Conservation (phyloP, 2,888 invertebrate species). For the Tromatobia lineatoria region DNA sequence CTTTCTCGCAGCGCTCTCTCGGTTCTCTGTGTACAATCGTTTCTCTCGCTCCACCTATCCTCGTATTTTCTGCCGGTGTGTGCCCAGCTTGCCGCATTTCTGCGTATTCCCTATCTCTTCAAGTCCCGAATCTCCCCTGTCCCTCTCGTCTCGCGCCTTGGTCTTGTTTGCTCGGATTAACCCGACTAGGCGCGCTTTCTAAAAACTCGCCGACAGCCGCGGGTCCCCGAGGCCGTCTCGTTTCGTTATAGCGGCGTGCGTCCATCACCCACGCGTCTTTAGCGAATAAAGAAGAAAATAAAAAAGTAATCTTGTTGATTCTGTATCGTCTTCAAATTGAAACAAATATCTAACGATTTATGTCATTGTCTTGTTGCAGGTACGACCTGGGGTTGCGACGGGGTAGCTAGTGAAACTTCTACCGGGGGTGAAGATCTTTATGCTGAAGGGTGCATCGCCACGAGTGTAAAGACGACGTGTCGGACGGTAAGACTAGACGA, state of each 20-base stretch:
- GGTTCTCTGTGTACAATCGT: constrained; percentile 52
- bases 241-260: constrained; percentile 16
- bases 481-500: constrained; percentile 62
- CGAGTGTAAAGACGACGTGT: constrained; percentile 47
- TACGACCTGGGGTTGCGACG: constrained; percentile 84
- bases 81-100: constrained; percentile 83
- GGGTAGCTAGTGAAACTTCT: constrained; percentile 81
- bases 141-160: constrained; percentile 64
- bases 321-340: constrained; percentile 4
- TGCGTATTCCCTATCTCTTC: constrained; percentile 76
- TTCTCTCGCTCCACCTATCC: constrained; percentile 39
- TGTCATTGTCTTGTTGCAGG: constrained; percentile 76
- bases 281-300: constrained; percentile 31
- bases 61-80: constrained; percentile 73
- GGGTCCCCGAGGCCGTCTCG: constrained; percentile 49
- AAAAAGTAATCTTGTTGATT: constrained; percentile 38
- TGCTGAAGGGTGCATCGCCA: constrained; percentile 40
- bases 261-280: constrained; percentile 54
- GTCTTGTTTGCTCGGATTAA: constrained; percentile 81
- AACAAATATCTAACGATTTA: constrained; percentile 13
- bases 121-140: constrained; percentile 44
- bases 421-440: constrained; percentile 75
- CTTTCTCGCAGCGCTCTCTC: constrained; percentile 37
- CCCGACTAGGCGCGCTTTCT: constrained; percentile 73
- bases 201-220: constrained; percentile 69